Percentiles rank a stretch among this genome's conserved stretches.
These are phyloP conservation scores for Coelogynopora nodosa DNA, from an alignment of 2,888 invertebrate genomes.

Conservation along the genomic window DNA sequence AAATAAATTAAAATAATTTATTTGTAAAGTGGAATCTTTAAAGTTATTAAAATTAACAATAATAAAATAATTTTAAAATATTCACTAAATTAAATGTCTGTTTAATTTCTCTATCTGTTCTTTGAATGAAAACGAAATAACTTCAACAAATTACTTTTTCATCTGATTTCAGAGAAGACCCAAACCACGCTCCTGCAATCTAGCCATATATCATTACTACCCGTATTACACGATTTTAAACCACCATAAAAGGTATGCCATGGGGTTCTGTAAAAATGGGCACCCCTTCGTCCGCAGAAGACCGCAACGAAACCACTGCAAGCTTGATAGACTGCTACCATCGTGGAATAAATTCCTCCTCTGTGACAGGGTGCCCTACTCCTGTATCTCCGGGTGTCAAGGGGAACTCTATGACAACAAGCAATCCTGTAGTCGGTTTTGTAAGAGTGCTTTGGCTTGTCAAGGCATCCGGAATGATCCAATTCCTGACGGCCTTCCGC, in stretches of 20 bases:
- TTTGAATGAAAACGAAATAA: too few species aligned
- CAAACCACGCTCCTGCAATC: background rate
- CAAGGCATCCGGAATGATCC: too few species aligned
- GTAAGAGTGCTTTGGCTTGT: too few species aligned
- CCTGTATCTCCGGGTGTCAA: background rate
- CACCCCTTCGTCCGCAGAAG: background rate
- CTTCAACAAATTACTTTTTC: background rate
- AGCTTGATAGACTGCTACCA: background rate
- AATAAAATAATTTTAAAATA: too few species aligned
- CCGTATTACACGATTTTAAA: background rate
- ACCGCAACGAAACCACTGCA: background rate
- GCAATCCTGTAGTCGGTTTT: too few species aligned
- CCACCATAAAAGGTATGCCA: background rate
- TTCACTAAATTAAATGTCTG: too few species aligned
- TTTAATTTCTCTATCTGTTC: too few species aligned
- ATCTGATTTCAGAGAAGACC: background rate
- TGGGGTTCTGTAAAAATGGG: background rate
- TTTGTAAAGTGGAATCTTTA: too few species aligned
- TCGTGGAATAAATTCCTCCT: background rate
- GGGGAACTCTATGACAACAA: background rate
- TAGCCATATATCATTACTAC: background rate
- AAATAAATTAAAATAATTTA: too few species aligned
- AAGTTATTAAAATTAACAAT: too few species aligned
- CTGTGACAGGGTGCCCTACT: background rate
- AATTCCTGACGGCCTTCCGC: too few species aligned